These are phyloP conservation scores for Urocyon cinereoargenteus DNA, from an alignment of 2,797 vertebrate species.

Conservation along the genomic window DNA sequence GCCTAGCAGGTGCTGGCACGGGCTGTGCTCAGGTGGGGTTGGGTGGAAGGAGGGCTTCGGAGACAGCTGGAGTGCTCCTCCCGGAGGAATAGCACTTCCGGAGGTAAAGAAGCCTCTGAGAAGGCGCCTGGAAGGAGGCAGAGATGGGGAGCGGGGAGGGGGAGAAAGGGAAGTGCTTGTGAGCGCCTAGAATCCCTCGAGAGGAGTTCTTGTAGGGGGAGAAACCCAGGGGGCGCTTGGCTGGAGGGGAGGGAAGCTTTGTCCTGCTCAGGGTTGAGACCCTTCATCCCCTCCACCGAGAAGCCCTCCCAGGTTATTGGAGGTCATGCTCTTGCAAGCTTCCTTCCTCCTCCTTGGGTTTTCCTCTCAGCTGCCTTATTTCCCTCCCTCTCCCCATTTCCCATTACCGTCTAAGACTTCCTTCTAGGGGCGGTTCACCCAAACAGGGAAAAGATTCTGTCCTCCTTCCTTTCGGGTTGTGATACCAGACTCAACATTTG, in stretches of 20 bases:
- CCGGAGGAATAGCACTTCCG: background rate
- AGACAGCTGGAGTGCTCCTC: background rate
- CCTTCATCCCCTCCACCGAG: background rate
- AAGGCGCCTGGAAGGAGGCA: background rate
- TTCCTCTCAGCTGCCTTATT: background rate
- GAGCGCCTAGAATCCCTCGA: no score
- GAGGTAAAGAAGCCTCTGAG: background rate
- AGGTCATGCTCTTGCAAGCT: background rate
- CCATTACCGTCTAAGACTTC: background rate
- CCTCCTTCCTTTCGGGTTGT: background rate
- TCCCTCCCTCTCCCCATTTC: background rate
- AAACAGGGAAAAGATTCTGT: background rate
- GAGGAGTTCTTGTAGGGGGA: no score
- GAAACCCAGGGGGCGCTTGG: no score
- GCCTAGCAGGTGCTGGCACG: slow-evolving; percentile 50
- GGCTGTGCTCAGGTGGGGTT: background rate
- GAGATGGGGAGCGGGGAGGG: no score
- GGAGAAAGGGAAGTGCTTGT: no score
- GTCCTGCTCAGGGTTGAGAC: background rate
- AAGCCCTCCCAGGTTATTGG: background rate
- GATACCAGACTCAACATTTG: background rate
- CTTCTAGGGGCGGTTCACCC: background rate
- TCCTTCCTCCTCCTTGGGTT: background rate
- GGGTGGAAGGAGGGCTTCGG: background rate
- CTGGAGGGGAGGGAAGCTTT: background rate